Conservation (phyloP, 1,140 invertebrate species). For the Colletes gigas region DNA sequence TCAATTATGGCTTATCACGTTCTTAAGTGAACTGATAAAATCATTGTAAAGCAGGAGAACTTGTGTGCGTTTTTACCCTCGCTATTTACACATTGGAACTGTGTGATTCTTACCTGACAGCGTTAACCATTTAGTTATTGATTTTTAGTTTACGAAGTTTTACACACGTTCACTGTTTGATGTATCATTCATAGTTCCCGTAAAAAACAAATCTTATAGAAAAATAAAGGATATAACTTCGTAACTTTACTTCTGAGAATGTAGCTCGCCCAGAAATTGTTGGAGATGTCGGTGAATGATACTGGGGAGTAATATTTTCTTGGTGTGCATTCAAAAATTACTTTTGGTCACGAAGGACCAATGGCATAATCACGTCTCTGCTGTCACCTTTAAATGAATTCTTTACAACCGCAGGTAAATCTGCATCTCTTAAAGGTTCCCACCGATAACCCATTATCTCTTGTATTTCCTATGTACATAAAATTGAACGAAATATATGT, state of each 20-base stretch:
- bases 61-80: conserved; percentile 56
- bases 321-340: conserved; percentile 53
- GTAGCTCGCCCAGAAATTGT: conserved; percentile 54
- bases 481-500: conserved; percentile 13
- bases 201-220: conserved; percentile 64
- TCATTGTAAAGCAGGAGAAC: conserved; percentile 52
- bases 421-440: conserved; percentile 73
- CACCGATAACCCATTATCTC: conserved; percentile 75
- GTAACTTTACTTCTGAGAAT: conserved; percentile 66
- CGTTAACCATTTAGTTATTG: conserved; percentile 21
- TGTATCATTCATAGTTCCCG: conserved; percentile 38
- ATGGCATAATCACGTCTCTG: conserved; percentile 79
- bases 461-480: conserved; percentile 76
- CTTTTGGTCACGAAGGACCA: conserved; percentile 78
- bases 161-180: conserved; percentile 24
- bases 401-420: conserved; percentile 77
- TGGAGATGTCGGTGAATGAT: conserved; percentile 51
- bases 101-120: conserved; percentile 41
- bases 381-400: conserved; percentile 77
- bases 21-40: conserved; percentile 48
- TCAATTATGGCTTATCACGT: conserved; percentile 54
- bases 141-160: conserved; percentile 45
- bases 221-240: conserved; percentile 64
- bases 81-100: conserved; percentile 42
- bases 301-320: conserved; percentile 52